Evolutionary conservation across 2,888 invertebrate species (phyloP).

Genomic region (Metallyticus violacea): DNA sequence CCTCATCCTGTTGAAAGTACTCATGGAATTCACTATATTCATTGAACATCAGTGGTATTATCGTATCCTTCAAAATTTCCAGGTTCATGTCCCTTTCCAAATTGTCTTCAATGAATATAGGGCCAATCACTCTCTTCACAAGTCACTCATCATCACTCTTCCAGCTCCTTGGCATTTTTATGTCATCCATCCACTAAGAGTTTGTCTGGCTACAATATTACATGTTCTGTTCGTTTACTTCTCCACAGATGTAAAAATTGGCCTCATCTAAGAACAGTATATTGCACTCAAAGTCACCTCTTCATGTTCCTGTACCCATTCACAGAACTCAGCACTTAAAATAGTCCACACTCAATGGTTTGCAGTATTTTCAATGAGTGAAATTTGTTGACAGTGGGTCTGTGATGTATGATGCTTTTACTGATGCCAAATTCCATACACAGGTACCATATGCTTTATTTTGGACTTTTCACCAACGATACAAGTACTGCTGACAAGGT

Average conservation of each 20-base stretch:
- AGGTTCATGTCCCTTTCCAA: not conserved
- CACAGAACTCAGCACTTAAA: not conserved
- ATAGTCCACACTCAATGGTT: not conserved
- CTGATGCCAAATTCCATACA: too few species aligned
- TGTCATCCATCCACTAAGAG: not conserved
- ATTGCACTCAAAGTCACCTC: not conserved
- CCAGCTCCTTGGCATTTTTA: not conserved
- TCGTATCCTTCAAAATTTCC: not conserved
- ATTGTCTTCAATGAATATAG: not conserved
- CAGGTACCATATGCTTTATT: too few species aligned
- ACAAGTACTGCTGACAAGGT: too few species aligned
- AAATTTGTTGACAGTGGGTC: too few species aligned
- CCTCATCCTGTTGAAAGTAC: too few species aligned
- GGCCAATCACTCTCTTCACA: not conserved
- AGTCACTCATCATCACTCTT: not conserved
- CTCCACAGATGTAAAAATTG: not conserved
- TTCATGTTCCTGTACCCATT: not conserved
- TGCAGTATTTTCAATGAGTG: not conserved
- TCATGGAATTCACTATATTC: not conserved
- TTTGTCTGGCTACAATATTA: not conserved
- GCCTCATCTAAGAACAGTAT: not conserved
- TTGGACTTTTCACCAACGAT: too few species aligned
- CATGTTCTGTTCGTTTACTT: not conserved
- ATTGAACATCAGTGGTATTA: not conserved
- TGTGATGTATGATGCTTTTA: too few species aligned